These are phyloP conservation scores for Pocillopora grandis DNA, from an alignment of 92 coral and sea anemone genomes.

Conservation along the genomic window DNA sequence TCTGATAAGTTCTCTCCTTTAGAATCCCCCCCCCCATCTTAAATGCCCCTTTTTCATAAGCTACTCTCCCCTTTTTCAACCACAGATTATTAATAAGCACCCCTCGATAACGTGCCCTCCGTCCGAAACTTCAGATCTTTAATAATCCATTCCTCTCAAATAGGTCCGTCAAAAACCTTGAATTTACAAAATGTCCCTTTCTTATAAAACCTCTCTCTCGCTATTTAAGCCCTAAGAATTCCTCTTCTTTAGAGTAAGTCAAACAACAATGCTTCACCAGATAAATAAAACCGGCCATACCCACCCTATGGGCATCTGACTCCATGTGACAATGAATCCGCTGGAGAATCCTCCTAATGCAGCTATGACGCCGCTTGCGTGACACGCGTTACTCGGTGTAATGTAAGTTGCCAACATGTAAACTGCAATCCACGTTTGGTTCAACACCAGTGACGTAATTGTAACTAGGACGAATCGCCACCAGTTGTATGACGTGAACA, in stretches of 20 bases:
- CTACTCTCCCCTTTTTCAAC: background rate
- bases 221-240: too few species aligned
- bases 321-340: slow-evolving; percentile 53
- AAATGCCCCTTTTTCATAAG: background rate
- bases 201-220: too few species aligned
- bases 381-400: slow-evolving; percentile 45
- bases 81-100: background rate
- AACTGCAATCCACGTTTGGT: slow-evolving; percentile 67
- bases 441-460: slow-evolving; percentile 53
- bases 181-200: too few species aligned
- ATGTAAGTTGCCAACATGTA: slow-evolving; percentile 53
- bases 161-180: too few species aligned
- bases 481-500: slow-evolving; percentile 47
- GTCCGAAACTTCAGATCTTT: too few species aligned
- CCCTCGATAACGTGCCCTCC: too few species aligned
- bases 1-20: too few species aligned
- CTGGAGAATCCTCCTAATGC: slow-evolving; percentile 54
- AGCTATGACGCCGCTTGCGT: slow-evolving; percentile 45
- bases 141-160: too few species aligned
- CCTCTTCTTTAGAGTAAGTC: too few species aligned
- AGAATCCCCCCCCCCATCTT: too few species aligned
- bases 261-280: background rate
- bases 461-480: slow-evolving; percentile 57
- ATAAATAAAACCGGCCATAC: background rate
- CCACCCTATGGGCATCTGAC: slow-evolving; percentile 61